Percentiles rank a stretch among this genome's conserved stretches.
Evolutionary conservation across 2,888 invertebrate genomes (phyloP).

Genomic region (Callyntrura sp.): DNA sequence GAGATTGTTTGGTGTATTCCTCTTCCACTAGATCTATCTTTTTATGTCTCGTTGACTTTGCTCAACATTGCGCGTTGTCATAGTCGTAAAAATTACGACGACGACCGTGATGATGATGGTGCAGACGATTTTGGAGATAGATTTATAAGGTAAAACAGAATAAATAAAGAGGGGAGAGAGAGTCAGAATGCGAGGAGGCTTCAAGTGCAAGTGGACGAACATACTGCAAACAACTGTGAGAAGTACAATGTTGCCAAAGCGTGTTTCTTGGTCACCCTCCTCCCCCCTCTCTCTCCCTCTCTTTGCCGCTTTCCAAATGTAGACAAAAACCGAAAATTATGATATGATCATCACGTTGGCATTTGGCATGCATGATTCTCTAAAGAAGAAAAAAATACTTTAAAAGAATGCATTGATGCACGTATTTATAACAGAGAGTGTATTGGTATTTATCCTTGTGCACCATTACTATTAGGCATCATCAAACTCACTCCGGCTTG

Average conservation of each 20-base stretch:
- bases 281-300: not conserved
- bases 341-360: not conserved
- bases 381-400: not conserved
- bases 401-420: no score
- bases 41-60: not conserved
- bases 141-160: conserved; percentile 51
- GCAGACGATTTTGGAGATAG: conserved; percentile 49
- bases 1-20: no score
- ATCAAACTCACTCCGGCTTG: no score
- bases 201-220: no score
- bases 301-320: not conserved
- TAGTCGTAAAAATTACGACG: conserved; percentile 39
- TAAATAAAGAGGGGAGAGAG: not conserved
- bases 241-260: no score
- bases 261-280: no score
- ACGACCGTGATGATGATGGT: conserved; percentile 18
- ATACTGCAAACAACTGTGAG: no score
- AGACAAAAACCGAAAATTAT: not conserved
- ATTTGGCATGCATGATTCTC: not conserved
- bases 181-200: no score
- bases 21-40: not conserved
- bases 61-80: no score
- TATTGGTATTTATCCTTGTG: no score
- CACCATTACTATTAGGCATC: no score
- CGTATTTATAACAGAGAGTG: no score